phyloP scores from a whole-genome alignment of 2,888 invertebrate genomes.

The Bhutanitis thaidina region DNA sequence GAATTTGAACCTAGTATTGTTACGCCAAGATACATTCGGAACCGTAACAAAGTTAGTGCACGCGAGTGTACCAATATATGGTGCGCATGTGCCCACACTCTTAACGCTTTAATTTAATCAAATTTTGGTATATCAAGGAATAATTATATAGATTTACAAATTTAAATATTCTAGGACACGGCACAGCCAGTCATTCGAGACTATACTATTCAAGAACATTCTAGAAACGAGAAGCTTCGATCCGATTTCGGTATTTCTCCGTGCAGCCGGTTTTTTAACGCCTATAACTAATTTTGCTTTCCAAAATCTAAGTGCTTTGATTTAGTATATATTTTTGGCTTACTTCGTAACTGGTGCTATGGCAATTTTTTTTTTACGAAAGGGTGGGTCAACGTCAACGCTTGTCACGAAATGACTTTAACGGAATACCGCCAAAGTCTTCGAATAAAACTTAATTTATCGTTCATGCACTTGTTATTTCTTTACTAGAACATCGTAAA shows the following conservation, averaged over 20 bases:
- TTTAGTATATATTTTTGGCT: not conserved
- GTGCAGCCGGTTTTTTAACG: slow-evolving; percentile 38
- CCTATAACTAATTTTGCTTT: slow-evolving; percentile 13
- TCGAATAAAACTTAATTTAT: not conserved
- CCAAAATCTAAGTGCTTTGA: slow-evolving; percentile 5
- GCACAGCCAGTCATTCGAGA: slow-evolving; percentile 49
- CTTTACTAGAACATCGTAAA: too few species aligned
- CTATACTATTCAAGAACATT: slow-evolving; percentile 21
- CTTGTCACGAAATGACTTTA: not conserved
- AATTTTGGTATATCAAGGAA: not conserved
- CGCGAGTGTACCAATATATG: too few species aligned
- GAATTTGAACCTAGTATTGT: too few species aligned
- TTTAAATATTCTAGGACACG: slow-evolving; percentile 47
- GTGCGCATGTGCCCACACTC: slow-evolving; percentile 1
- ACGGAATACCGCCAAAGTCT: not conserved
- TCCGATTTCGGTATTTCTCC: slow-evolving; percentile 63
- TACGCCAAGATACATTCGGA: too few species aligned
- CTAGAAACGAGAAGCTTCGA: slow-evolving; percentile 13
- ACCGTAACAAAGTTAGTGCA: too few species aligned
- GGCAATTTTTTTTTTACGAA: not conserved
- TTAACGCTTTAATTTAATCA: not conserved
- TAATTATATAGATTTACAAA: slow-evolving; percentile 27
- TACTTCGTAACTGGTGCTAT: not conserved
- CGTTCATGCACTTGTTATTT: too few species aligned
- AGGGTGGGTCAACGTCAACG: not conserved